Percentiles rank a stretch among this genome's conserved stretches.
Evolutionary conservation across 2,888 invertebrate genomes (phyloP).

Genomic region (Nomada ruficornis): DNA sequence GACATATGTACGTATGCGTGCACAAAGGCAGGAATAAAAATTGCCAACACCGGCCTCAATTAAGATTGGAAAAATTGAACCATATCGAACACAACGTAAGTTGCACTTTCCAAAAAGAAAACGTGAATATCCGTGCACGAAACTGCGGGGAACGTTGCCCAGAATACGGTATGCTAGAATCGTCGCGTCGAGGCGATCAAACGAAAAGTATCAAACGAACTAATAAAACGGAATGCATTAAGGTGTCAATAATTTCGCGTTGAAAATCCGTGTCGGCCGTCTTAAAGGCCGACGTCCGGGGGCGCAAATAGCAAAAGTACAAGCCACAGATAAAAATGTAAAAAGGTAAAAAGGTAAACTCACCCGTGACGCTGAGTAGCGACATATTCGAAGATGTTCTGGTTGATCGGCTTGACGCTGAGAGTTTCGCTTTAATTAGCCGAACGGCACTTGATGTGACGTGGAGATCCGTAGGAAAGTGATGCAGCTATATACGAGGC

Average conservation of each 20-base stretch:
- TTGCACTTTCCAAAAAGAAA: no score
- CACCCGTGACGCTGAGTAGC: conserved; percentile 79
- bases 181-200: neutral
- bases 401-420: conserved; percentile 55
- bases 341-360: conserved; percentile 44
- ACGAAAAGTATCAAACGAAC: neutral
- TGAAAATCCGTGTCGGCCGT: neutral
- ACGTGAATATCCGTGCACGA: no score
- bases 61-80: neutral
- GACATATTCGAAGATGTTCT: conserved; percentile 75
- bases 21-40: neutral
- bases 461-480: conserved; percentile 61
- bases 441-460: conserved; percentile 55
- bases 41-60: no score
- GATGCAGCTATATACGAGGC: conserved; percentile 61
- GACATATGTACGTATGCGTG: neutral
- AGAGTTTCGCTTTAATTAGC: conserved; percentile 62
- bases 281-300: no score
- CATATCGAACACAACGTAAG: no score
- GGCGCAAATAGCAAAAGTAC: no score
- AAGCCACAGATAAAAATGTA: neutral
- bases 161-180: no score
- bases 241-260: neutral
- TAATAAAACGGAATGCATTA: neutral
- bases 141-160: no score